These are phyloP conservation scores for Caenorhabditis virilis DNA, from an alignment of 2,888 invertebrate species.

Conservation along the genomic window DNA sequence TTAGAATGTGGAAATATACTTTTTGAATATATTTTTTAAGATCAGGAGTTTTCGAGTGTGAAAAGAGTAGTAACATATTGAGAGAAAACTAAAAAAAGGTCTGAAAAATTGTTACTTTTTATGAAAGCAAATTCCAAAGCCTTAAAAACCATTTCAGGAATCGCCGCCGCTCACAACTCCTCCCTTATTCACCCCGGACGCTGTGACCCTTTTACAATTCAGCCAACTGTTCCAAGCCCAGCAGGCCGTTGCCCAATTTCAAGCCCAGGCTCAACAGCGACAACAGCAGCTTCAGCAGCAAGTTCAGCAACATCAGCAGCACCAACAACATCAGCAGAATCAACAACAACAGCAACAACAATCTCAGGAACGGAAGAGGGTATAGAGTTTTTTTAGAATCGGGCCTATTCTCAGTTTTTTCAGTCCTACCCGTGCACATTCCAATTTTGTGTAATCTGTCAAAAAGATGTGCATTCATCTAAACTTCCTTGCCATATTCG, in stretches of 20 bases:
- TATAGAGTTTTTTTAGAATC: conserved; percentile 9
- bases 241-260: conserved; percentile 33
- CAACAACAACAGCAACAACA: conserved; percentile 1
- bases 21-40: too few relatives aligned
- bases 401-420: conserved; percentile 18
- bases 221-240: conserved; percentile 38
- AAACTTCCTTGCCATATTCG: conserved; percentile 68
- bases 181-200: conserved; percentile 23
- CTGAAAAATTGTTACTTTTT: too few relatives aligned
- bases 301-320: conserved; percentile 13
- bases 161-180: conserved; percentile 25
- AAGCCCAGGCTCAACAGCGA: conserved; percentile 15
- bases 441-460: conserved; percentile 66
- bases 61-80: too few relatives aligned
- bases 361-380: conserved; percentile 35
- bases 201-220: conserved; percentile 27
- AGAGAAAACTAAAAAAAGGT: too few relatives aligned
- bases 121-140: too few relatives aligned
- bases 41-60: too few relatives aligned
- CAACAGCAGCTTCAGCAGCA: conserved; percentile 32
- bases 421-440: conserved; percentile 67
- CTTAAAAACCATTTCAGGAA: too few relatives aligned
- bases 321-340: conserved; percentile 13
- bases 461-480: conserved; percentile 67
- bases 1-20: too few relatives aligned